Conservation (phyloP, 2,888 invertebrate species). For the Nomada flava region DNA sequence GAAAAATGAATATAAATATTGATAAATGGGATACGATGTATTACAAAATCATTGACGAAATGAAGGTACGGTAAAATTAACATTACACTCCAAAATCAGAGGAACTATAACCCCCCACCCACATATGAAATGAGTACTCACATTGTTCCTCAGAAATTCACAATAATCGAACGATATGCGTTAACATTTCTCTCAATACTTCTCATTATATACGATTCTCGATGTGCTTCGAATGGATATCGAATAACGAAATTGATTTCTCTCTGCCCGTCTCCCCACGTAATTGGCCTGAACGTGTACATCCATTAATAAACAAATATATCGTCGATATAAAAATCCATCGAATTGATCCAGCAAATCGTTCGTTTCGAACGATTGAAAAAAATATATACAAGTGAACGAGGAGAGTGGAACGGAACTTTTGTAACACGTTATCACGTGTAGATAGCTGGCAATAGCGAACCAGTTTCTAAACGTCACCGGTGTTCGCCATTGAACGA, state of each 20-base stretch:
- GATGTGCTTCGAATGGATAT: constrained; percentile 11
- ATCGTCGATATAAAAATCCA: constrained; percentile 17
- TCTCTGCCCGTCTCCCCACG: constrained; percentile 19
- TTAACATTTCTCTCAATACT: constrained; percentile 16
- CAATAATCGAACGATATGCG: not conserved
- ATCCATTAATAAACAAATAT: constrained; percentile 45
- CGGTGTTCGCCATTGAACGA: constrained; percentile 43
- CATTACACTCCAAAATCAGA: not conserved
- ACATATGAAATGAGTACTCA: constrained; percentile 15
- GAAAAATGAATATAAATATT: constrained; percentile 7
- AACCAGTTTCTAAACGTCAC: constrained; percentile 43
- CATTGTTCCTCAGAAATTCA: constrained; percentile 17
- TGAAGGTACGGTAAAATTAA: not conserved
- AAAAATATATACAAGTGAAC: constrained; percentile 29
- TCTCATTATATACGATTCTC: constrained; percentile 16
- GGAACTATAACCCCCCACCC: constrained; percentile 28
- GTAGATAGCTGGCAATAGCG: constrained; percentile 32
- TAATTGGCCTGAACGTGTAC: constrained; percentile 29
- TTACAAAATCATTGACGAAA: not conserved
- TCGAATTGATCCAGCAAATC: not conserved
- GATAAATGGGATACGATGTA: not conserved
- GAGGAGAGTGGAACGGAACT: constrained; percentile 19
- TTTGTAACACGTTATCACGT: constrained; percentile 45
- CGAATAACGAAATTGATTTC: constrained; percentile 36
- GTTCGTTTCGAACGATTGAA: constrained; percentile 35